phyloP scores from a whole-genome alignment of 1,140 invertebrate genomes.

The roundworm (Caenorhabditis elegans) region WBcel235 BX284605.5:16394001-16394500 shows the following conservation, averaged over 20 bases:
- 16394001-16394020: too few species aligned
- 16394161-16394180: background rate
- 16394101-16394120: background rate
- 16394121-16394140: background rate
- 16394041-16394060: too few species aligned
- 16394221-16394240: background rate
- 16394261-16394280: background rate
- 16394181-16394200: background rate
- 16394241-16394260: background rate
- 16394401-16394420: background rate
- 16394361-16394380: too few species aligned
- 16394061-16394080: background rate
- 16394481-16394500: background rate
- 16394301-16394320: too few species aligned
- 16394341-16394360: too few species aligned
- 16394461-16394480: conserved; percentile 1
- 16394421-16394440: conserved; percentile 4
- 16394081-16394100: background rate
- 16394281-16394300: background rate
- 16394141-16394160: background rate
- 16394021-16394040: too few species aligned
- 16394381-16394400: background rate
- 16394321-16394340: too few species aligned
- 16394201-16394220: background rate
- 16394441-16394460: conserved; percentile 10